Base-by-base conservation (phyloP, 23 tunicate species). In the Halocynthia aurantium region DNA sequence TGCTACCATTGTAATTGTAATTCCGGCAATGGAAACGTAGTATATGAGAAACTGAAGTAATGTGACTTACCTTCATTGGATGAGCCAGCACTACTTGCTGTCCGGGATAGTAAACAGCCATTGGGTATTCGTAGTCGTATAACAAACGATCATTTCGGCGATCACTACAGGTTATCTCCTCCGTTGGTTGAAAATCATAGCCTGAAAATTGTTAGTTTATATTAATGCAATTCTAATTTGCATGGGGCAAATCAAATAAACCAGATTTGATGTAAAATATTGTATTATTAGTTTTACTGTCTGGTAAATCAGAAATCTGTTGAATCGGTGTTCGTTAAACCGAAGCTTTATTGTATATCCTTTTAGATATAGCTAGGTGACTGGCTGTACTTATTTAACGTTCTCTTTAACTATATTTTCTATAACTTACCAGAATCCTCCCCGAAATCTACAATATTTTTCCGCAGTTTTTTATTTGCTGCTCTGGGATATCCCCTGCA, bases 51-150 rank as follows among this genome's bases (percentile, higher is more conserved):
- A 31, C 44, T 31, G 44, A 31, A 31, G 44, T 31, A 31, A 31
- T 31, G 44, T 31, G 44, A 31, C 44, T 31, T 31, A 74, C 78
- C 78, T 74, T 81, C 85, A 81, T 81, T 8, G 85, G 85, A 73
- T 81, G 85, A 13, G 77, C 85, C 13, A 81, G 69, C 8, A 81
- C 55, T n/a, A 73, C 85, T 56, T 81, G 85, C 52, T 81, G 85
- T 18, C 85, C 85, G 12, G 81, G 80, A 73, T 61, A 73, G 50
- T 73, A 81, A 58, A 81, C 83, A 13, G 83, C 76, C 76, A 70
- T 65, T 51, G 65, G 76, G 40, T 80, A 57, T 18, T 54, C 62
- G 79, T 22, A n/a, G 17, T 69, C 55, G 80, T 80, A 80, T 18
- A 71, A 17, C 22, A 7, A 40, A 52, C 20, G 50, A 55, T 69